These are phyloP conservation scores for Orientallactaga sibirica DNA, from an alignment of 2,797 vertebrate genomes.

Conservation along the genomic window DNA sequence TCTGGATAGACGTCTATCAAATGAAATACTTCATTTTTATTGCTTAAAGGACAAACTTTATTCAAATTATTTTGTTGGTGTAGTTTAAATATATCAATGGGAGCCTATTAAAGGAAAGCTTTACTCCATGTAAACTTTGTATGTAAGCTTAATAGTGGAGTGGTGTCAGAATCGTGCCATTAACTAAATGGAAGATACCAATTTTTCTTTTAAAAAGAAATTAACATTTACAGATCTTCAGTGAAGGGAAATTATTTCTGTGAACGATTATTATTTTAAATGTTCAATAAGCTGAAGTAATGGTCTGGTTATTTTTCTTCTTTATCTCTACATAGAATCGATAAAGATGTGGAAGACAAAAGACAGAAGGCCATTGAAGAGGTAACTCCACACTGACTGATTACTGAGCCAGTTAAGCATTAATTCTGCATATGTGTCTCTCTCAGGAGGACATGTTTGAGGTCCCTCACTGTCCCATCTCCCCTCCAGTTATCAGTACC, in stretches of 20 bases:
- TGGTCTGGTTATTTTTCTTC: constrained; percentile 82
- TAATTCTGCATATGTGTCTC: constrained; percentile 35
- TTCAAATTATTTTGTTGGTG: constrained; percentile 51
- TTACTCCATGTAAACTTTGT: constrained; percentile 28
- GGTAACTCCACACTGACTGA: constrained; percentile 88
- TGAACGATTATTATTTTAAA: constrained; percentile 72
- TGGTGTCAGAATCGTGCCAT: constrained; percentile 59
- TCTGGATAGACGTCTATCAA: neutral
- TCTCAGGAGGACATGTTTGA: constrained; percentile 51
- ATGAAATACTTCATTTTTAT: constrained; percentile 46
- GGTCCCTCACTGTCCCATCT: neutral
- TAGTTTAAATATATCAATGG: constrained; percentile 48
- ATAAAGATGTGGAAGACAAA: constrained; percentile 96
- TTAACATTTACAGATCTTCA: constrained; percentile 65
- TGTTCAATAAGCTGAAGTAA: constrained; percentile 77
- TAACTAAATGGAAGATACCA: constrained; percentile 11
- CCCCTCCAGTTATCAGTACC: neutral
- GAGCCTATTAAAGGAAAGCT: constrained; percentile 53
- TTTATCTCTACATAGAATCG: constrained; percentile 90
- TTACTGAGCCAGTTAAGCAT: constrained; percentile 57
- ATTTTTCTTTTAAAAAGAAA: constrained; percentile 66
- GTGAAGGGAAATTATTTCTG: constrained; percentile 60
- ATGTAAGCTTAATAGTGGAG: neutral
- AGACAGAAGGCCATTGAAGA: constrained; percentile 97
- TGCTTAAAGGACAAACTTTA: constrained; percentile 45